Evolutionary conservation across 2,888 invertebrate genomes (phyloP), one percentile per base, ranked within the genome.

Genomic region (Drosophila rellima): DNA sequence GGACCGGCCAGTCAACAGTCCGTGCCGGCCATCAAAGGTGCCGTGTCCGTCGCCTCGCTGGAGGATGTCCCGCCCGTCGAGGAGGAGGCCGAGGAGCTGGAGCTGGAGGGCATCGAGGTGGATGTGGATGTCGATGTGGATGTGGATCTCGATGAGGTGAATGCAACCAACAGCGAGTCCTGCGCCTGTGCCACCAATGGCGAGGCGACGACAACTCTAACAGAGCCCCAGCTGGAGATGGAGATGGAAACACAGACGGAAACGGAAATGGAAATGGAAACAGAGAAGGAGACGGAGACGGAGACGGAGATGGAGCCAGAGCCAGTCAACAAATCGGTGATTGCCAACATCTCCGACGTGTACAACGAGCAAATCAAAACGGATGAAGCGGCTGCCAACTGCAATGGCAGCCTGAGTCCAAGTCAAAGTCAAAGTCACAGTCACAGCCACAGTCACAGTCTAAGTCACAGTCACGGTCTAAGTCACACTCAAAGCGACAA

Each of bases 351-450:
- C 29, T 92, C 92, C 11, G 93, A 92, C 78, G 93, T 92, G 18
- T 93, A 92, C 73, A 93, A 93, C 70, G 92, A 92, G 72, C 93
- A 93, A 70, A 89, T 93, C 39, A 92, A 92, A 76, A 90, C 90
- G 5, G 92, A 92, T 39, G 80, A 89, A 20, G 79, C 91, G 18
- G 59, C 60, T 20, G 18, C 60, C 33, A 79, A 62, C 11, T 91
- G 90, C 62, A 91, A 92, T 69, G 89, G 90, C 52, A 75, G 65
- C 33, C 51, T 68, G 6, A 64, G 78, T 42, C 51, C 73, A 23
- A 42, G 23, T 23, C 23, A 23, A 0, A 23, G 1, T 3, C 23
- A 23, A 23, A 6, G 23, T 23, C 6, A 6, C 23, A 23, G 23
- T 23, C n/a, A n/a, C 52, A 75, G 65, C 33, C 51, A 66, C 6